phyloP scores from a whole-genome alignment of 2,888 invertebrate species.

The Ptilodon capucinus region DNA sequence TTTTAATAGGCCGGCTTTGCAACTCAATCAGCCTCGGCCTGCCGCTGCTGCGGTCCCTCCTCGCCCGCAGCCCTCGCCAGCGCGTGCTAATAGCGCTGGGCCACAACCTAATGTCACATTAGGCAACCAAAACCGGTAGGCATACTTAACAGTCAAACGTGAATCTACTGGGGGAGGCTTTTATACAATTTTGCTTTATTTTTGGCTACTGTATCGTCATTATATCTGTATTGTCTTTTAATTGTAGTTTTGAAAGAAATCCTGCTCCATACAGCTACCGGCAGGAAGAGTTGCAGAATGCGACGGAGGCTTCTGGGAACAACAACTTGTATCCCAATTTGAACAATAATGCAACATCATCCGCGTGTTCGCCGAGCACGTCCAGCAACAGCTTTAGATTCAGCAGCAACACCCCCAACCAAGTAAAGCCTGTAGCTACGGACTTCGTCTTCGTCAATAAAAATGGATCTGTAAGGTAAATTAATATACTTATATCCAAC shows the following conservation, averaged over 20 bases:
- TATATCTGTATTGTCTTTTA: no score
- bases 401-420: neutral
- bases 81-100: neutral
- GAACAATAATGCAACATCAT: neutral
- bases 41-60: no score
- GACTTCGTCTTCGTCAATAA: conserved; percentile 20
- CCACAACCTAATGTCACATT: no score
- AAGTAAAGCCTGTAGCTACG: neutral
- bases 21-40: no score
- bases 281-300: conserved; percentile 19
- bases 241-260: conserved; percentile 31
- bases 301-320: neutral
- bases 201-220: no score
- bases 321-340: conserved; percentile 25
- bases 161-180: no score
- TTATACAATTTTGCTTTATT: no score
- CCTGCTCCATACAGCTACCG: conserved; percentile 29
- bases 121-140: no score
- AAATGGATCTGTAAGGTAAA: conserved; percentile 18
- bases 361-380: neutral
- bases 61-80: no score
- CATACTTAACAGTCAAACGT: no score
- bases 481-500: no score
- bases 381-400: neutral
- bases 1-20: neutral